Percentiles rank a stretch among this genome's conserved stretches.
phyloP scores from a whole-genome alignment of 2,888 invertebrate genomes.

The Hypolimnas misippus region DNA sequence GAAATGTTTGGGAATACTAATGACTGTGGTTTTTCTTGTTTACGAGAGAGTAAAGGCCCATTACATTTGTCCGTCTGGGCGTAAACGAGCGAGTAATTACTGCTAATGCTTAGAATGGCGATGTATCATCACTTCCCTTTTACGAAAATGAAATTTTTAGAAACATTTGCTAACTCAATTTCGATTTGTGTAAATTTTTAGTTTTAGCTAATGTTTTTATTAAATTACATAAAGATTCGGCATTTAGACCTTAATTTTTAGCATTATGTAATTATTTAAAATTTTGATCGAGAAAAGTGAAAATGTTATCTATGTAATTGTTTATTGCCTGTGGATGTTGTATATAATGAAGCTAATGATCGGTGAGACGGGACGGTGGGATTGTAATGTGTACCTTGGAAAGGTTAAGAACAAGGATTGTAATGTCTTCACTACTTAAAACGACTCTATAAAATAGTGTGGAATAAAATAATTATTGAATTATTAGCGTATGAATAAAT shows the following conservation, averaged over 20 bases:
- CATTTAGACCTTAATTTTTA: too few relatives aligned
- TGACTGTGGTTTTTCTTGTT: slow-evolving; percentile 6
- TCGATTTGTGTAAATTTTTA: background rate
- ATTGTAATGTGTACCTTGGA: slow-evolving; percentile 10
- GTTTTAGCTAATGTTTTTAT: too few relatives aligned
- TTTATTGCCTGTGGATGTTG: slow-evolving; percentile 43
- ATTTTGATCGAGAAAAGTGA: slow-evolving; percentile 31
- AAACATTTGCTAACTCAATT: background rate
- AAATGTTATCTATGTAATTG: slow-evolving; percentile 30
- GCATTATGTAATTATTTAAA: too few relatives aligned
- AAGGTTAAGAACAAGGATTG: slow-evolving; percentile 42
- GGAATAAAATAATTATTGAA: slow-evolving; percentile 75
- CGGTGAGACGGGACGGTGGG: slow-evolving; percentile 23
- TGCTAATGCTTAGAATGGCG: background rate
- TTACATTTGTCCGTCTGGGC: slow-evolving; percentile 11
- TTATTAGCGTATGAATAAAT: slow-evolving; percentile 82
- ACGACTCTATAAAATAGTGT: slow-evolving; percentile 67
- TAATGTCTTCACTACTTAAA: slow-evolving; percentile 78
- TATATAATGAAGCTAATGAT: slow-evolving; percentile 39
- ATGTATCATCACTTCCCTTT: slow-evolving; percentile 6
- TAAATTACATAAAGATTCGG: too few relatives aligned
- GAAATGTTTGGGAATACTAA: slow-evolving; percentile 1
- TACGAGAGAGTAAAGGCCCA: slow-evolving; percentile 13
- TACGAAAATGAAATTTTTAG: background rate
- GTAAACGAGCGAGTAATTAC: slow-evolving; percentile 9